phyloP scores from a whole-genome alignment of 2,888 invertebrate genomes.

The Labia minor region DNA sequence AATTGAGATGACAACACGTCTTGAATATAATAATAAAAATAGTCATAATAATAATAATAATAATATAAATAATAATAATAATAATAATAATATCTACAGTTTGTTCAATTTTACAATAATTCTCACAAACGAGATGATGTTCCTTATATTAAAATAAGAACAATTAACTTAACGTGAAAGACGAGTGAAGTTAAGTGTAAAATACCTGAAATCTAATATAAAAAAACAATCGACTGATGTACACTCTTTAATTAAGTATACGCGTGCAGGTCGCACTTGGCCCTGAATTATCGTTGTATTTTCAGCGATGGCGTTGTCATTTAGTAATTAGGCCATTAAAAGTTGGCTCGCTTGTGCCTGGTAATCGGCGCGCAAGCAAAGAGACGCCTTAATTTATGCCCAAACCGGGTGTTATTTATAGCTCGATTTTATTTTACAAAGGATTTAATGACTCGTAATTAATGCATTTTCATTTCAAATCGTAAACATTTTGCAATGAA shows the following conservation, averaged over 20 bases:
- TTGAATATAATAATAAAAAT: too few species aligned
- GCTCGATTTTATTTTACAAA: conserved; percentile 7
- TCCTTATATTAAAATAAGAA: too few species aligned
- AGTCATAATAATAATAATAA: too few species aligned
- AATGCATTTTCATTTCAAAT: conserved; percentile 8
- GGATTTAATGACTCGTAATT: conserved; percentile 13
- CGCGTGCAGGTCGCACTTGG: neutral
- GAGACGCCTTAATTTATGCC: conserved; percentile 13
- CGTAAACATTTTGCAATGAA: conserved; percentile 13
- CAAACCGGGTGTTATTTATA: conserved; percentile 1
- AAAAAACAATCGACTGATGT: neutral
- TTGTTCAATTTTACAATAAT: too few species aligned
- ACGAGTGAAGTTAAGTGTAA: too few species aligned
- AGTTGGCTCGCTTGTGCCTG: neutral
- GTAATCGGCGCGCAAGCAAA: neutral
- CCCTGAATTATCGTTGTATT: neutral
- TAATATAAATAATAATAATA: too few species aligned
- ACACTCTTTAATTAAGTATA: neutral
- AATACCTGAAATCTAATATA: too few species aligned
- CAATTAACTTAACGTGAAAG: too few species aligned
- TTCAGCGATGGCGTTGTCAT: neutral
- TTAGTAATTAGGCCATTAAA: conserved; percentile 13
- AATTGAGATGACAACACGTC: too few species aligned
- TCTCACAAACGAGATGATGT: too few species aligned
- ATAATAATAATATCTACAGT: too few species aligned